Conservation (phyloP, 2,888 invertebrate species). For the Dusona sp. region DNA sequence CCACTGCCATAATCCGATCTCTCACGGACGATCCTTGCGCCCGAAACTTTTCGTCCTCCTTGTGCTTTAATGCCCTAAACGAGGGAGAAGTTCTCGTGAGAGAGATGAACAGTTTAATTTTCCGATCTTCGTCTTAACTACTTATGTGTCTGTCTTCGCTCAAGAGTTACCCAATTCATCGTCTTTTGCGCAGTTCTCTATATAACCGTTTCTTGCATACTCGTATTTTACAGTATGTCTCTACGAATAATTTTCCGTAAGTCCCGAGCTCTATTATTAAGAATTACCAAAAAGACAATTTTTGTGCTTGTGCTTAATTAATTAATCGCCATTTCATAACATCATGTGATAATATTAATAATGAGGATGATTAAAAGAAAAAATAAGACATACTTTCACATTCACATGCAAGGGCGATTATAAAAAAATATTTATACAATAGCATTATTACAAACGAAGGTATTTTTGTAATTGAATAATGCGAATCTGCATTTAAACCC, state of each 20-base stretch:
- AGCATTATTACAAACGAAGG: not conserved
- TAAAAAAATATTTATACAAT: not conserved
- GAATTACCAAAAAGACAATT: not conserved
- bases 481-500: not conserved
- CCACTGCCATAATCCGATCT: conserved; percentile 55
- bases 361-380: not conserved
- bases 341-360: too few species aligned
- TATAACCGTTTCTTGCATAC: not conserved
- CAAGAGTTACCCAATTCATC: conserved; percentile 32
- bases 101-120: conserved; percentile 43
- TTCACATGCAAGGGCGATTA: too few species aligned
- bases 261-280: not conserved
- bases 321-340: not conserved
- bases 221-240: not conserved
- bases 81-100: not conserved
- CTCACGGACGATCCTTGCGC: conserved; percentile 50
- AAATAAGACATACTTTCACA: too few species aligned
- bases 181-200: conserved; percentile 1
- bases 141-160: conserved; percentile 26
- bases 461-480: not conserved
- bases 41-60: conserved; percentile 56
- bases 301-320: not conserved
- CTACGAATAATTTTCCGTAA: not conserved
- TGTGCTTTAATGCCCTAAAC: not conserved
- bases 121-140: conserved; percentile 26